Evolutionary conservation across 2,888 invertebrate genomes (phyloP), one percentile per base, ranked within the genome.

Genomic region (Polyommatus iphigenia): DNA sequence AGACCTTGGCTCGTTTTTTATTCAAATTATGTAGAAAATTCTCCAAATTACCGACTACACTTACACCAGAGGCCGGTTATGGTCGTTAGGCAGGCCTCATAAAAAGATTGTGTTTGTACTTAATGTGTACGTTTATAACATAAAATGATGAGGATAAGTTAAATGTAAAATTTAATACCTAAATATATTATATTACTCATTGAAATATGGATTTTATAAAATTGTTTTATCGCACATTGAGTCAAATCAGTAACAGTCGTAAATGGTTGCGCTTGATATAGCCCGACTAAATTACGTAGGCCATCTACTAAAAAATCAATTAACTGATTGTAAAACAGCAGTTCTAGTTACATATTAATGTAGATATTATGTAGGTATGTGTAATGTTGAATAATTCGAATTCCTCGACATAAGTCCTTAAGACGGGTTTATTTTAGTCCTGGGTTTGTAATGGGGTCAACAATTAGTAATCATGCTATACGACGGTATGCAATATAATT

Each of bases 1-100:
- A 88, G 46, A 89, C 91, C 91, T 89, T 85, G 80, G 86, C 91
- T 93, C 92, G 93, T 93, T 93, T 92, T 93, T 93, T 93, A 93
- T 93, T 93, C 91, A 93, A 91, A 93, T 93, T 92, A 89, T 88
- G 88, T 87, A 87, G 88, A 92, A 91, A 90, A 92, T 93, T 91
- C 87, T 91, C 89, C 92, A 93, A 92, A 93, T 92, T 91, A 91
- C 91, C 88, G 87, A 87, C 87, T 84, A 46, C 54, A 54, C 54
- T 54, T 88, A 86, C 86, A 86, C 85, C 85, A 85, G 86, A 86
- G 86, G 82, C 84, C 84, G 86, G 86, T 84, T 85, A 83, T 84
- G 84, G 84, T 87, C 89, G 88, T 82, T 80, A 54, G 90, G 24
- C 62, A 62, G 62, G 24, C 29, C 29, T 67, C 67, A 29, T 67